Conservation (phyloP, 2,113 vertebrate species). For the Lamprotornis superbus region DNA sequence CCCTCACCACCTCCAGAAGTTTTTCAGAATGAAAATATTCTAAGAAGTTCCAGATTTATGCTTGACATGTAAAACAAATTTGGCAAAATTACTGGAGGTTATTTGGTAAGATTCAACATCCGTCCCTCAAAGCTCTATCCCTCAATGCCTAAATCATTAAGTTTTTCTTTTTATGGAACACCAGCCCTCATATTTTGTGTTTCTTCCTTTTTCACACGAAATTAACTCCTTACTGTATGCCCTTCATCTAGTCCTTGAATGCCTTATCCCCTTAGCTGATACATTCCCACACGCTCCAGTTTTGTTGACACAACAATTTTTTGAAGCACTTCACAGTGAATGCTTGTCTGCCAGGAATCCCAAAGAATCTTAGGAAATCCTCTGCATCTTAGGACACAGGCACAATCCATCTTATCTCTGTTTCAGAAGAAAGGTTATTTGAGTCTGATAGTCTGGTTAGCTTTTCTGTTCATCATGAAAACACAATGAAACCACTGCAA, state of each 20-base stretch:
- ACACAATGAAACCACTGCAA: not conserved
- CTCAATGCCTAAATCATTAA: not conserved
- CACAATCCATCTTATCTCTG: not conserved
- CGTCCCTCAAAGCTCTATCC: not conserved
- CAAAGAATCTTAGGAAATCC: slow-evolving; percentile 61
- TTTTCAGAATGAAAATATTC: not conserved
- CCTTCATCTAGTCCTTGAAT: slow-evolving; percentile 7
- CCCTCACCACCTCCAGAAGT: no score
- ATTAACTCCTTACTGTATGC: not conserved
- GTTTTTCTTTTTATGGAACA: not conserved
- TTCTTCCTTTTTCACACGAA: not conserved
- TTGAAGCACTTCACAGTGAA: slow-evolving; percentile 32
- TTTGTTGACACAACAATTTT: slow-evolving; percentile 37
- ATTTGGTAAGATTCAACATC: not conserved
- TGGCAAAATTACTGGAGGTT: not conserved
- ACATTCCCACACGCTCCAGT: not conserved
- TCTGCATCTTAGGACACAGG: not conserved
- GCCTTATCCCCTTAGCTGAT: not conserved
- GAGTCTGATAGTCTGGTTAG: not conserved
- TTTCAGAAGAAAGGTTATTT: not conserved
- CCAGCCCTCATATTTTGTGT: not conserved
- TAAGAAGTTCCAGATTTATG: not conserved
- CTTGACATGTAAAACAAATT: not conserved
- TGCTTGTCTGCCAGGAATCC: not conserved
- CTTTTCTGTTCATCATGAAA: not conserved